Percentiles rank a stretch among this genome's conserved stretches.
These are phyloP conservation scores for Drosophila kanapiae DNA, from an alignment of 1,140 invertebrate genomes.

Conservation along the genomic window DNA sequence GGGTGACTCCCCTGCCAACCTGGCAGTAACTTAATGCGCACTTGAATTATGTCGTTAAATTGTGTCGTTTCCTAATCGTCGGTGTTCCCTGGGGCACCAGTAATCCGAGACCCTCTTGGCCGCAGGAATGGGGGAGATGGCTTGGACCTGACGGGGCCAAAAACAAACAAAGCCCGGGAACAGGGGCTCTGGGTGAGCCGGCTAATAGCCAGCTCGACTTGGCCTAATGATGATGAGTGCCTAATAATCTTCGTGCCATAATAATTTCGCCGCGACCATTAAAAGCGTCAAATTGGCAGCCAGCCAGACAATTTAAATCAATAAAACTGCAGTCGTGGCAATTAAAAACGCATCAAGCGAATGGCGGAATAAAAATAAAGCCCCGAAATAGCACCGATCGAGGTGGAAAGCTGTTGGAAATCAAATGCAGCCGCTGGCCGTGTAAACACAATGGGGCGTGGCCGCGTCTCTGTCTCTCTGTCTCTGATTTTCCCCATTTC, in stretches of 20 bases:
- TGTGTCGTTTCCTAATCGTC: conserved; percentile 83
- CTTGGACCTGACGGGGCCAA: conserved; percentile 23
- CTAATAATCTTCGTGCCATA: conserved; percentile 63
- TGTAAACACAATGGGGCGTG: conserved; percentile 74
- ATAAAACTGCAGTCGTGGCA: conserved; percentile 72
- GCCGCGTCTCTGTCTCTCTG: conserved; percentile 10
- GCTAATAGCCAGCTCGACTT: conserved; percentile 45
- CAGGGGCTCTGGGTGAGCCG: conserved; percentile 21
- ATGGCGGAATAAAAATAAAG: conserved; percentile 13
- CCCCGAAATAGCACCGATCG: conserved; percentile 24
- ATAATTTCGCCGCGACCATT: conserved; percentile 68
- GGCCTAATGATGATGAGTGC: conserved; percentile 76
- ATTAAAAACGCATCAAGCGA: conserved; percentile 78
- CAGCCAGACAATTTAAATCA: conserved; percentile 78
- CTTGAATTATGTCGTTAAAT: conserved; percentile 84
- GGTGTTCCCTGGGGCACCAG: conserved; percentile 50
- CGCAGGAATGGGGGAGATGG: not conserved
- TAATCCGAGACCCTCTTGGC: conserved; percentile 59
- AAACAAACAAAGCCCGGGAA: conserved; percentile 67
- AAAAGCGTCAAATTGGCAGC: conserved; percentile 79
- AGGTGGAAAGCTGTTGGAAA: conserved; percentile 20
- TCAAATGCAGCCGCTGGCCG: conserved; percentile 43
- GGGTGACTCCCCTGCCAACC: conserved; percentile 53
- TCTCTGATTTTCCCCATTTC: conserved; percentile 39
- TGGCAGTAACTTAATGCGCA: conserved; percentile 73